Evolutionary conservation across 2,113 vertebrate genomes (phyloP).

Genomic region (Thunnus maccoyii): DNA sequence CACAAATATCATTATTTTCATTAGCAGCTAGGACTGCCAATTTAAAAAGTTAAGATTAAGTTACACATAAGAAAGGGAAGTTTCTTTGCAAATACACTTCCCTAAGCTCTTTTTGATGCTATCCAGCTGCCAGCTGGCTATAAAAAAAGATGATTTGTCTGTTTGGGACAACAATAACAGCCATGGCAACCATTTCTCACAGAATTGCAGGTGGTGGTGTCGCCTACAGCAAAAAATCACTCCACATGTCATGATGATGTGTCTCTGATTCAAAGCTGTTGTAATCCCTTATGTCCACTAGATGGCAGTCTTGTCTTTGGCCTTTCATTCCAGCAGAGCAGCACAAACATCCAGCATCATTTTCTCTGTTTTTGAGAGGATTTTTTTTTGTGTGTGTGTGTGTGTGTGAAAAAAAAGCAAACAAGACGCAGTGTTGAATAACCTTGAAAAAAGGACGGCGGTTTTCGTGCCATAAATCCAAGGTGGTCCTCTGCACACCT

Average conservation of each 20-base stretch:
- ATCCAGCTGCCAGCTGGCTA: not conserved
- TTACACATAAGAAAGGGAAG: not conserved
- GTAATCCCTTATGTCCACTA: conserved; percentile 19
- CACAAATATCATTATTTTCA: conserved; percentile 24
- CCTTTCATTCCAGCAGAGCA: not conserved
- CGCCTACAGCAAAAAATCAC: not conserved
- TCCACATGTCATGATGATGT: not conserved
- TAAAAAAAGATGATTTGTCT: not conserved
- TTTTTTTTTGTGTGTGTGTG: not conserved
- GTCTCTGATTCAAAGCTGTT: not conserved
- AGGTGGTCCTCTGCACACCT: conserved; percentile 48
- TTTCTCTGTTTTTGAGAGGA: conserved; percentile 33
- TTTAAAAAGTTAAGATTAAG: conserved; percentile 31
- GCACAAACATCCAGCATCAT: conserved; percentile 42
- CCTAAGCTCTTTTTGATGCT: too few species aligned
- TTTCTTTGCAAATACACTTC: too few species aligned
- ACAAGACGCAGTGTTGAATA: conserved; percentile 60
- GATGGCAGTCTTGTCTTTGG: conserved; percentile 72
- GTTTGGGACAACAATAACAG: not conserved
- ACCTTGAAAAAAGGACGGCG: conserved; percentile 66
- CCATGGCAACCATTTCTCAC: not conserved
- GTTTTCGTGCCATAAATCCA: conserved; percentile 44
- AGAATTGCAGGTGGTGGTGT: not conserved
- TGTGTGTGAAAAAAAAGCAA: conserved; percentile 17
- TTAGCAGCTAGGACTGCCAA: conserved; percentile 1